Percentiles rank a stretch among this genome's conserved stretches.
Conservation (phyloP, 2,797 vertebrate species). For the Acestrorhynchus altus region DNA sequence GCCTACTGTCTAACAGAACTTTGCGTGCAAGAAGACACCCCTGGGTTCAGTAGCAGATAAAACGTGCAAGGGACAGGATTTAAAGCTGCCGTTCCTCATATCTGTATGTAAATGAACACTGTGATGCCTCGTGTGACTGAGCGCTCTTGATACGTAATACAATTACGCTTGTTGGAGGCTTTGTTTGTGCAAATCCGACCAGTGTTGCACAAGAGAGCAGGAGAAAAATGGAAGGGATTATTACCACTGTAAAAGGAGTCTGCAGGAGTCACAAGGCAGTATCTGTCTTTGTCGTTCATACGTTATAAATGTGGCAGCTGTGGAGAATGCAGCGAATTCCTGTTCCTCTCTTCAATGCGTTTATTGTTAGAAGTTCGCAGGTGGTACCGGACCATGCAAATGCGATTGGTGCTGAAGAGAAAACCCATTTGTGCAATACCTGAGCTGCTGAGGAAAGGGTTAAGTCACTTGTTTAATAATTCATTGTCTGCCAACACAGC, state of each 20-base stretch:
- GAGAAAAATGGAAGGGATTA: slow-evolving; percentile 20
- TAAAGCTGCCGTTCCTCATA: slow-evolving; percentile 34
- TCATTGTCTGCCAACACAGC: neutral
- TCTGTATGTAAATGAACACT: slow-evolving; percentile 42
- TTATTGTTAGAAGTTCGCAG: slow-evolving; percentile 7
- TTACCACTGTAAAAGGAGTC: slow-evolving; percentile 35
- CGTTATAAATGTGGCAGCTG: slow-evolving; percentile 11
- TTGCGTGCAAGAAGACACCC: slow-evolving; percentile 16
- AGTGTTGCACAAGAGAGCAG: slow-evolving; percentile 14
- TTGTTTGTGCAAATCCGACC: slow-evolving; percentile 38
- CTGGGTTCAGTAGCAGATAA: slow-evolving; percentile 31
- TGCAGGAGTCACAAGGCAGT: slow-evolving; percentile 12
- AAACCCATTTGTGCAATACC: slow-evolving; percentile 1
- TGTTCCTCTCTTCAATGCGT: neutral
- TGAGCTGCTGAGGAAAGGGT: neutral
- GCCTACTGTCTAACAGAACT: too few relatives aligned
- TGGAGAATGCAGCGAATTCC: slow-evolving; percentile 15
- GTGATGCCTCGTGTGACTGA: slow-evolving; percentile 36
- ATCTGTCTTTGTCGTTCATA: neutral
- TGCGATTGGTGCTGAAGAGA: neutral
- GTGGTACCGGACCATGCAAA: neutral
- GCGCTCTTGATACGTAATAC: slow-evolving; percentile 41
- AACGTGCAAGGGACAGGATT: slow-evolving; percentile 39
- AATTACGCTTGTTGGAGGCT: slow-evolving; percentile 42
- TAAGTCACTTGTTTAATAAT: neutral